These are phyloP conservation scores for Heliconius ethilla DNA, from an alignment of 2,888 invertebrate species.

Conservation along the genomic window DNA sequence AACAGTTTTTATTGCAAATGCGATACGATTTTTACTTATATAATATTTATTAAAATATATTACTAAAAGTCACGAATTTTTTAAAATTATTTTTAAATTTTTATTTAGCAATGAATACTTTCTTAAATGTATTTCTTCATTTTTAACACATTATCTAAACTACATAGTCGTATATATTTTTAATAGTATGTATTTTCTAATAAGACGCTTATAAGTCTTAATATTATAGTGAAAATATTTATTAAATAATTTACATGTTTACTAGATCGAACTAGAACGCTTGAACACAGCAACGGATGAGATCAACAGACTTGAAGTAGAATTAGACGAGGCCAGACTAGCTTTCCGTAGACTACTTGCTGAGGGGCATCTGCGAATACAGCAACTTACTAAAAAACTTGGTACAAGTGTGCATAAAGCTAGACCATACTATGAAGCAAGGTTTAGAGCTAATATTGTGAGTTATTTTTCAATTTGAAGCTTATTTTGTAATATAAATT, in stretches of 20 bases:
- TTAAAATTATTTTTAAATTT: neutral
- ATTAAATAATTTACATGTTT: slow-evolving; percentile 1
- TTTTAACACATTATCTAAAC: too few relatives aligned
- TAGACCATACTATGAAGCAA: slow-evolving; percentile 94
- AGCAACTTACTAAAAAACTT: slow-evolving; percentile 89
- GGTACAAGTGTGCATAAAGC: slow-evolving; percentile 93
- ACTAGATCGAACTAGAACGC: slow-evolving; percentile 89
- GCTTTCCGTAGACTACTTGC: slow-evolving; percentile 90
- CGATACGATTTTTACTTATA: neutral
- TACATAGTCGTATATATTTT: too few relatives aligned
- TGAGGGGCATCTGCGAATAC: slow-evolving; percentile 91
- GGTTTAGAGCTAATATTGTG: slow-evolving; percentile 90
- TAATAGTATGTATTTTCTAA: neutral
- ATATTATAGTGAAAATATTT: neutral
- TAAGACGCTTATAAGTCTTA: neutral
- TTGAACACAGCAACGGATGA: slow-evolving; percentile 95
- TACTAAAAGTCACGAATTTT: neutral
- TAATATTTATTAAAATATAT: neutral
- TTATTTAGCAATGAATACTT: slow-evolving; percentile 5
- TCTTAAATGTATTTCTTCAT: neutral
- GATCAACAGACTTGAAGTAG: slow-evolving; percentile 94
- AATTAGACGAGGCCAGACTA: slow-evolving; percentile 92
- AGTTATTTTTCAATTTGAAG: slow-evolving; percentile 51
- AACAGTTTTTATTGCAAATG: slow-evolving; percentile 1
- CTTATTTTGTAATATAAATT: neutral